Conservation (phyloP, 2,797 vertebrate genomes). For the Amblyopsis hoosieri region DNA sequence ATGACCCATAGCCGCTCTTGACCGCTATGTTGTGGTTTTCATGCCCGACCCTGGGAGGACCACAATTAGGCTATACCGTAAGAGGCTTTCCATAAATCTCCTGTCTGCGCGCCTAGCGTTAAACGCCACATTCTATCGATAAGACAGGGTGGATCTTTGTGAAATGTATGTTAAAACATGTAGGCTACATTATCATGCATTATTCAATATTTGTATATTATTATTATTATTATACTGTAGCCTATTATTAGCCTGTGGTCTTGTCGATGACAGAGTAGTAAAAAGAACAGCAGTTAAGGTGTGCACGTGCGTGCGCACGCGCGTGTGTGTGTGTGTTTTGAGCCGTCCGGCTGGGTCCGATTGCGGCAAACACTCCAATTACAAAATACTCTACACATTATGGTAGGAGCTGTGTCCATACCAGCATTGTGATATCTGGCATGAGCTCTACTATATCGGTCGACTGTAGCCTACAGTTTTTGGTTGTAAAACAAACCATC, state of each 20-base stretch:
- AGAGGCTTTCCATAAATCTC: constrained; percentile 73
- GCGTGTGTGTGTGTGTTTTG: too few species aligned
- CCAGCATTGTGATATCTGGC: constrained; percentile 16
- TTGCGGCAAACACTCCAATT: neutral
- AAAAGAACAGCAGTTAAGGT: constrained; percentile 22
- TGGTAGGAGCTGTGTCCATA: neutral
- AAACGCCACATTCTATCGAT: constrained; percentile 33
- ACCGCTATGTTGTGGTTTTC: constrained; percentile 5
- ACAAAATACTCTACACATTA: neutral
- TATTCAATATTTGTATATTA: too few species aligned
- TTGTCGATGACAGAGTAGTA: constrained; percentile 18
- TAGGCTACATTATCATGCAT: too few species aligned
- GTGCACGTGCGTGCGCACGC: neutral
- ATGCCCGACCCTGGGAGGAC: constrained; percentile 1
- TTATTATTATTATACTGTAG: too few species aligned
- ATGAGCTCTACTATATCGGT: neutral
- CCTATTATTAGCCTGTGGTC: constrained; percentile 9
- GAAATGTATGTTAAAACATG: neutral
- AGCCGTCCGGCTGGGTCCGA: neutral
- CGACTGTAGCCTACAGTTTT: neutral
- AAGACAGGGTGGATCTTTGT: constrained; percentile 1
- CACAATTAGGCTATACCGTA: constrained; percentile 34
- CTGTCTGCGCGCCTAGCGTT: constrained; percentile 27
- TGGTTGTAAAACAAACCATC: neutral
- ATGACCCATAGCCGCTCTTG: neutral